phyloP scores from a whole-genome alignment of 2,888 invertebrate genomes.

The Spilosoma lubricipeda region DNA sequence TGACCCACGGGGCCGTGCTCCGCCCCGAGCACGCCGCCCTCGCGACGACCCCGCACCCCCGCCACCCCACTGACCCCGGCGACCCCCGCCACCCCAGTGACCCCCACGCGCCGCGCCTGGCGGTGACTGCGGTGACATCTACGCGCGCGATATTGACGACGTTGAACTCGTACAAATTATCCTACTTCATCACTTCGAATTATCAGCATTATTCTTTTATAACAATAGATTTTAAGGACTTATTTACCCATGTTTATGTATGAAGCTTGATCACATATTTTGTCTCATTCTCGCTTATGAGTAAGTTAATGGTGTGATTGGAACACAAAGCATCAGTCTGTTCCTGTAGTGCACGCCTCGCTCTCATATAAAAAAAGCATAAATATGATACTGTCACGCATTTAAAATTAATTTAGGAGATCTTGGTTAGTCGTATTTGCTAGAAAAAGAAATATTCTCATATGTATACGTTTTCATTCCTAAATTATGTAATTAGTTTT shows the following conservation, averaged over 20 bases:
- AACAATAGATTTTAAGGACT: not conserved
- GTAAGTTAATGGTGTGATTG: not conserved
- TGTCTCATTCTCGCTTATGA: not conserved
- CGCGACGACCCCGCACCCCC: constrained; percentile 11
- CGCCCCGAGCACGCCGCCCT: constrained; percentile 35
- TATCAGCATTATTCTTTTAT: constrained; percentile 2
- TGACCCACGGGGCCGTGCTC: constrained; percentile 64
- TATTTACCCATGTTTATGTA: not conserved
- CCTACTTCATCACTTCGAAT: not conserved
- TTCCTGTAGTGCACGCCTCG: not conserved
- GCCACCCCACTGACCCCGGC: constrained; percentile 10
- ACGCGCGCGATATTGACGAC: not conserved
- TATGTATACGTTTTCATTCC: not conserved
- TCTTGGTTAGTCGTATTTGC: not conserved
- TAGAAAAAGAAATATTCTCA: not conserved
- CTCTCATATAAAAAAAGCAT: not conserved
- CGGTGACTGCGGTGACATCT: constrained; percentile 31
- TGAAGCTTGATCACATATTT: not conserved
- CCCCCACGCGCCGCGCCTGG: constrained; percentile 40
- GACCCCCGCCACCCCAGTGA: not conserved
- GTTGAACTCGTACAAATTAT: not conserved
- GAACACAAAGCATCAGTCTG: not conserved
- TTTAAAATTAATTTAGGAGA: not conserved
- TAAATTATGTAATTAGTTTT: not conserved
- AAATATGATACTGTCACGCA: not conserved